phyloP scores from a whole-genome alignment of 2,888 invertebrate species.

The Ennomos fuscantarius region DNA sequence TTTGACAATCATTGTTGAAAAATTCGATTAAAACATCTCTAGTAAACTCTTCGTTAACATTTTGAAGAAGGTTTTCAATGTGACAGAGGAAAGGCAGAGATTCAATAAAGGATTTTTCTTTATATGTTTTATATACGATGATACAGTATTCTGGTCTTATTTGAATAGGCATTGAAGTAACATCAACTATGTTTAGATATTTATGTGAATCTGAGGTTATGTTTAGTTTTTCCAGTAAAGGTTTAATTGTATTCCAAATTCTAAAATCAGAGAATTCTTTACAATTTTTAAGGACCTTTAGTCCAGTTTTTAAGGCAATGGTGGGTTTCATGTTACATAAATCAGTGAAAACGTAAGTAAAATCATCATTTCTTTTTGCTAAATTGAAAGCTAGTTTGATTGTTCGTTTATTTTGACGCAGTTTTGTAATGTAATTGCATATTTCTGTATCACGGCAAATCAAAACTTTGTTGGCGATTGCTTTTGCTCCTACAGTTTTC shows the following conservation, averaged over 20 bases:
- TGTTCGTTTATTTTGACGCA: conserved; percentile 51
- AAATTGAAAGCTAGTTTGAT: conserved; percentile 51
- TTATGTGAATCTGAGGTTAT: conserved; percentile 19
- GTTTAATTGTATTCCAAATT: conserved; percentile 57
- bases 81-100: conserved; percentile 41
- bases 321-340: conserved; percentile 49
- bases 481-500: conserved; percentile 55
- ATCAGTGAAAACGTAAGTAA: conserved; percentile 38
- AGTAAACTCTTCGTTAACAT: conserved; percentile 22
- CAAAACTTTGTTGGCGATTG: conserved; percentile 53
- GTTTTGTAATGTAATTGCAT: conserved; percentile 40
- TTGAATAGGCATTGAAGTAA: conserved; percentile 42
- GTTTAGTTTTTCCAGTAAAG: conserved; percentile 45
- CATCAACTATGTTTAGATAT: conserved; percentile 19
- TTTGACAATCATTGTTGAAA: conserved; percentile 36
- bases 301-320: conserved; percentile 49
- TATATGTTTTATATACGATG: conserved; percentile 42
- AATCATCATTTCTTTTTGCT: conserved; percentile 43
- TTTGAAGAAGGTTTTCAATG: conserved; percentile 36
- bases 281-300: conserved; percentile 41
- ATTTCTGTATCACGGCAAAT: conserved; percentile 46
- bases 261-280: conserved; percentile 37
- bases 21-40: conserved; percentile 28
- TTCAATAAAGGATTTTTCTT: conserved; percentile 28
- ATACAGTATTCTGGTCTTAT: conserved; percentile 55